Percentiles rank a stretch among this genome's conserved stretches.
Evolutionary conservation across 2,113 vertebrate genomes (phyloP).

Genomic region (Hiodon tergisus): DNA sequence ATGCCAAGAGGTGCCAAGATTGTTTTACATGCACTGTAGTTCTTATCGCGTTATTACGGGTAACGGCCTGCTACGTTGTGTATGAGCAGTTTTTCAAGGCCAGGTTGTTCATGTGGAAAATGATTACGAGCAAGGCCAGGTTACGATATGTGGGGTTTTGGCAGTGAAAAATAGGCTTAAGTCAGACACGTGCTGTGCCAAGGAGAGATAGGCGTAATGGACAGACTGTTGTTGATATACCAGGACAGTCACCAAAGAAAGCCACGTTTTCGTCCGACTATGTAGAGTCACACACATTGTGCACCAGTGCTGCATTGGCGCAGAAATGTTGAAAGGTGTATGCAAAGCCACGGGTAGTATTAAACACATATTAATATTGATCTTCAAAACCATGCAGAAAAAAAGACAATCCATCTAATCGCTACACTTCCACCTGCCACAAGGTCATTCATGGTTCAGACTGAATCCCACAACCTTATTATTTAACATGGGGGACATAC

Average conservation of each 20-base stretch:
- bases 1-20: no score
- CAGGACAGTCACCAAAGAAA: not conserved
- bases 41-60: not conserved
- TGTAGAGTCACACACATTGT: not conserved
- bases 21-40: not conserved
- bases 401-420: not conserved
- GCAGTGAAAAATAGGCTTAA: not conserved
- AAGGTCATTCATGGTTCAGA: not conserved
- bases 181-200: not conserved
- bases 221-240: not conserved
- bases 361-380: not conserved
- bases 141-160: slow-evolving; percentile 1
- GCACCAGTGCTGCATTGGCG: not conserved
- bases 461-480: not conserved
- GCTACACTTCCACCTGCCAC: not conserved
- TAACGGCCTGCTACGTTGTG: not conserved
- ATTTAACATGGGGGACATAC: not conserved
- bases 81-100: not conserved
- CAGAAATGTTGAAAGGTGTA: not conserved
- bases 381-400: not conserved
- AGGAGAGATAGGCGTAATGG: not conserved
- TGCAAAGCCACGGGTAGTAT: not conserved
- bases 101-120: no score
- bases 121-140: not conserved
- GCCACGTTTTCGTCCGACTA: not conserved